Evolutionary conservation across 2,113 vertebrate genomes (phyloP).

Genomic region (Reinhardtius hippoglossoides): DNA sequence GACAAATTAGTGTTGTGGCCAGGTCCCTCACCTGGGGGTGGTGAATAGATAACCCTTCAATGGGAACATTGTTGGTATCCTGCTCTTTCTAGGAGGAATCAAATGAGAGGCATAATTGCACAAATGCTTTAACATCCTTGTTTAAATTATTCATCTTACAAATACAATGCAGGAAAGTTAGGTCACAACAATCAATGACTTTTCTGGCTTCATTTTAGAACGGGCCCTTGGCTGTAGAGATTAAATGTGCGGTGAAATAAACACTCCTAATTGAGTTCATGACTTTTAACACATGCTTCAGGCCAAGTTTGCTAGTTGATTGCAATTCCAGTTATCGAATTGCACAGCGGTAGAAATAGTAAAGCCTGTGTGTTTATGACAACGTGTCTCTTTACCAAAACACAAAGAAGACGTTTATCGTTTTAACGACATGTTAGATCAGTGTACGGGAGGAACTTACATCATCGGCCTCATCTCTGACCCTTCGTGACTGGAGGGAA

Average conservation of each 20-base stretch:
- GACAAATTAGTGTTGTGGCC: conserved; percentile 59
- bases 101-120: conserved; percentile 61
- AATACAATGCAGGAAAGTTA: conserved; percentile 24
- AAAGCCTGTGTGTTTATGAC: neutral
- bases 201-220: neutral
- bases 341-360: conserved; percentile 30
- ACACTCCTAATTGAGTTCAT: conserved; percentile 33
- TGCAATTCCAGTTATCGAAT: conserved; percentile 49
- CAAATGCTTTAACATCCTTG: conserved; percentile 47
- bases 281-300: neutral
- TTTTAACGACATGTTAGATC: conserved; percentile 1
- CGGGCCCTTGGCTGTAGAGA: conserved; percentile 4
- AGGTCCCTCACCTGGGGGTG: conserved; percentile 85
- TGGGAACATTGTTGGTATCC: conserved; percentile 83
- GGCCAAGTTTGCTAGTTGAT: conserved; percentile 33
- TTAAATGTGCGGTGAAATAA: conserved; percentile 21
- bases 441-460: conserved; percentile 72
- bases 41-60: conserved; percentile 87
- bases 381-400: neutral
- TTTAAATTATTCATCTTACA: conserved; percentile 34
- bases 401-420: neutral
- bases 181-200: conserved; percentile 30
- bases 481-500: conserved; percentile 92
- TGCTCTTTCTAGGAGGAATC: conserved; percentile 79
- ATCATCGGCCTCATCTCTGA: conserved; percentile 86